phyloP scores from a whole-genome alignment of 2,888 invertebrate species.

The Epistrophe eligans region DNA sequence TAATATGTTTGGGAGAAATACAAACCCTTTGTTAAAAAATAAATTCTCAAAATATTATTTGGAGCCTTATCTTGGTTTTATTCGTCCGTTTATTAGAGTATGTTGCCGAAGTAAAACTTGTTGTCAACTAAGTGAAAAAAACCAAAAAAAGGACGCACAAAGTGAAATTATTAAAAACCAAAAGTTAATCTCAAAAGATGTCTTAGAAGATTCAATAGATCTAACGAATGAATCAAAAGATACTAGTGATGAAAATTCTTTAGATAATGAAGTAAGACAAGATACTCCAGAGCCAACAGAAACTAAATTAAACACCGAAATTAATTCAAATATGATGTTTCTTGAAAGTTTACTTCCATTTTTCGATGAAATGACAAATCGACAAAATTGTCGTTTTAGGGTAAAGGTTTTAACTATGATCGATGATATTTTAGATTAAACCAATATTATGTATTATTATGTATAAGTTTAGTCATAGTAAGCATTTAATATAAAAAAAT shows the following conservation, averaged over 20 bases:
- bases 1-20: not conserved
- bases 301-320: not conserved
- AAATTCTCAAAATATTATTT: not conserved
- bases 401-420: not conserved
- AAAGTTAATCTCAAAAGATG: not conserved
- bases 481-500: too few species aligned
- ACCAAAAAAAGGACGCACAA: not conserved
- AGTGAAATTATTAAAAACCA: not conserved
- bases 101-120: conserved; percentile 17
- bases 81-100: not conserved
- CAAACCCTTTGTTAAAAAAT: not conserved
- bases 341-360: not conserved
- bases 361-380: not conserved
- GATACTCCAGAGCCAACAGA: not conserved
- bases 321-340: not conserved
- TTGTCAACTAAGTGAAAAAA: not conserved
- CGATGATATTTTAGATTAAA: not conserved
- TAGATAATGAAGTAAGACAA: not conserved
- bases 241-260: not conserved
- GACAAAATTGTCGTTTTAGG: not conserved
- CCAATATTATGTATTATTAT: not conserved
- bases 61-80: not conserved
- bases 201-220: not conserved
- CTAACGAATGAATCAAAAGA: not conserved
- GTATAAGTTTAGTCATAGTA: too few species aligned